These are phyloP conservation scores for Nycticorax nycticorax DNA, from an alignment of 2,113 vertebrate genomes.

Conservation along the genomic window DNA sequence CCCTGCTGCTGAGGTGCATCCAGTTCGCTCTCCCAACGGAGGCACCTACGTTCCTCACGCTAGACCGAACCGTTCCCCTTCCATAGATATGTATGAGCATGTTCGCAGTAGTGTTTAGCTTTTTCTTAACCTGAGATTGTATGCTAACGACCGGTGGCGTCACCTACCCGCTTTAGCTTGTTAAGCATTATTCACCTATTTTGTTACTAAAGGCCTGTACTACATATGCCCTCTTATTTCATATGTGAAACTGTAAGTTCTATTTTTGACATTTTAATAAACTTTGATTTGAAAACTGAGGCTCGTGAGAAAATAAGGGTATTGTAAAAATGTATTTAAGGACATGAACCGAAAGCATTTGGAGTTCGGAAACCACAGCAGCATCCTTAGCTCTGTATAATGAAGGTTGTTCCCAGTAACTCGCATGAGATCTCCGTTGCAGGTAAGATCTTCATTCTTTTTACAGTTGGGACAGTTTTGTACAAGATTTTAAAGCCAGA, in stretches of 20 bases:
- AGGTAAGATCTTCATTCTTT: neutral
- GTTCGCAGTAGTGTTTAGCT: constrained; percentile 62
- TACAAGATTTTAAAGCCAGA: neutral
- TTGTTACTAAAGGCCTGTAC: constrained; percentile 56
- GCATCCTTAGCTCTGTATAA: fast-evolving
- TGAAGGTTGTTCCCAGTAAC: neutral
- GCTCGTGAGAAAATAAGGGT: neutral
- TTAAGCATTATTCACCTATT: neutral
- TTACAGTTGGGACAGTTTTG: neutral
- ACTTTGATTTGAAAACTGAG: constrained; percentile 65
- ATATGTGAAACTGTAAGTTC: constrained; percentile 57
- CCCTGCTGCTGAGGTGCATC: neutral
- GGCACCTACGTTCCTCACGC: neutral
- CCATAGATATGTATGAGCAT: constrained; percentile 33
- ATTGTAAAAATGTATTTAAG: neutral
- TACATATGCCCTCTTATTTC: neutral
- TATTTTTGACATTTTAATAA: constrained; percentile 78
- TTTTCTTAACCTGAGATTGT: constrained; percentile 54
- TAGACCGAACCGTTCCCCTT: neutral
- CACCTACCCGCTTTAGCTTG: constrained; percentile 1
- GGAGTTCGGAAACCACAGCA: neutral
- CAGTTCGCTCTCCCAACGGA: fast-evolving
- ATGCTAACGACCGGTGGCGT: constrained; percentile 1
- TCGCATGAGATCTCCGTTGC: neutral
- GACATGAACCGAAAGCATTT: fast-evolving